Evolutionary conservation across 92 coral and sea anemone species (phyloP), one percentile per base, ranked within the genome.

Genomic region (Umimayanthus chanpuru): DNA sequence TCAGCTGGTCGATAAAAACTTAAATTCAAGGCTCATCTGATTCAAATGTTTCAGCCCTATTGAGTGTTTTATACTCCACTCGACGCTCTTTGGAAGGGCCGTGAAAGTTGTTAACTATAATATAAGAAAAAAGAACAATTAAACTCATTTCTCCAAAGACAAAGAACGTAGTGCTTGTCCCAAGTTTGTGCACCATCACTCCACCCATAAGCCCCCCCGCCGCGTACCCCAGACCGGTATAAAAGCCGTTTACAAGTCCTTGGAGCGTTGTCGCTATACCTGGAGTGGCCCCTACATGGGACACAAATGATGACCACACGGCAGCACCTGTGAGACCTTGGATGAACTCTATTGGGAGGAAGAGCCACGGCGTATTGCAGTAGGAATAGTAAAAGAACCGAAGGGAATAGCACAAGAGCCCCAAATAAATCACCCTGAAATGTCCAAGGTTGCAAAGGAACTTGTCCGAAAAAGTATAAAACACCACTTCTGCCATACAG

Each of bases 251-350:
- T 21, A 97, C 98, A 38, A 97, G 93, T 26, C 99, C 99, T 65
- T 97, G 99, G 10, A 97, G 90, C 8, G 99, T 95, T 1, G 99
- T 91, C 23, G 96, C 94, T 72, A 94, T 91, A 5, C 96, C 98
- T 14, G 98, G 93, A 71, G 89, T 92, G 9, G 98, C 93, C 38
- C 99, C 98, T 9, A 97, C 99, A 79, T 97, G 93, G 41, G 96
- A 97, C 67, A 97, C 99, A 88, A 97, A 97, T 40, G 99, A 94
- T 9, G 99, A 92, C 99, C 99, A 97, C 29, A 97, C 92, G 2
- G 97, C 99, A 25, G 99, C 99, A 6, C 97, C 92, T 55, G 99
- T 97, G 23, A 97, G 90, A 10, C 99, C 99, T 74, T 97, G 99
- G 75, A 95, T 97, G 14, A 95, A 87, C 85, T 97, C 99, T 47